Conservation (phyloP, 1,140 invertebrate species). For the Procambarus virginalis region DNA sequence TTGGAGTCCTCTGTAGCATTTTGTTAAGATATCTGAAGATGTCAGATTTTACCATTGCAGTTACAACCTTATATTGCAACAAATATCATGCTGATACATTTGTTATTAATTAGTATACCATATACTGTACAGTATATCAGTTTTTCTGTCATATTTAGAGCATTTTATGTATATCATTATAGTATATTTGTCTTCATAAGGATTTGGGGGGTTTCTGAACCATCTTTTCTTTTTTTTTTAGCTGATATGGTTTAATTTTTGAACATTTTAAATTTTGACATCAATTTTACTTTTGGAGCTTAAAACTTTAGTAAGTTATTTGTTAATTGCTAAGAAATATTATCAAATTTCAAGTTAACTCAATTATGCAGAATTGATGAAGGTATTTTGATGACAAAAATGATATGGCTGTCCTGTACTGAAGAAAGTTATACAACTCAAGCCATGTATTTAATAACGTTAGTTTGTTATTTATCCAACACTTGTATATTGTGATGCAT, state of each 20-base stretch:
- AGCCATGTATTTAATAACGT: neutral
- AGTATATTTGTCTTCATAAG: neutral
- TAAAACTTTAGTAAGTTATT: neutral
- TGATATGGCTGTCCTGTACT: neutral
- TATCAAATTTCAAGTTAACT: neutral
- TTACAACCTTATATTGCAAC: neutral
- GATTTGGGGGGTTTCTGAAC: neutral
- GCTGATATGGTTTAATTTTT: neutral
- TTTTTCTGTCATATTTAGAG: neutral
- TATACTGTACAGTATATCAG: neutral
- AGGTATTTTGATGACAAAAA: neutral
- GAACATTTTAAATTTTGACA: neutral
- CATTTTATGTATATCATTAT: neutral
- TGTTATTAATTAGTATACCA: too few species aligned
- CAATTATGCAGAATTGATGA: neutral
- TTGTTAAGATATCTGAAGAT: neutral
- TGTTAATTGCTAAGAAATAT: too few species aligned
- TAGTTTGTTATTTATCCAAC: neutral
- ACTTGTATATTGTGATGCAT: neutral
- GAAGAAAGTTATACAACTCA: neutral
- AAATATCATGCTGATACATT: neutral
- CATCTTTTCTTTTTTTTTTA: neutral
- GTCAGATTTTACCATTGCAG: neutral
- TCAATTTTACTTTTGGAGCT: neutral
- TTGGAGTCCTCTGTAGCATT: neutral